Conservation (phyloP, 1,140 invertebrate species). For the Drosophila neocordata region DNA sequence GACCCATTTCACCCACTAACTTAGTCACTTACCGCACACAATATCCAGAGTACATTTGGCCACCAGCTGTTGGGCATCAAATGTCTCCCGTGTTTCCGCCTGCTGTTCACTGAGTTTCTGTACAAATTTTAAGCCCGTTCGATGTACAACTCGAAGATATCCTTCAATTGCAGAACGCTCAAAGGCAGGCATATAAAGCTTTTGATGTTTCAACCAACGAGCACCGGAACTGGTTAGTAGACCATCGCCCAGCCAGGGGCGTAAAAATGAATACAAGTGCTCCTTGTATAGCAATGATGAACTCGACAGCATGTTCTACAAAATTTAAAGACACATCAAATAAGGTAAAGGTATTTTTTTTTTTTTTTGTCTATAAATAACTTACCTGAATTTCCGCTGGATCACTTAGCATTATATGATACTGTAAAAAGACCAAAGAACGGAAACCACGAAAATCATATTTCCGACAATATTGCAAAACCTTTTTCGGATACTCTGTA, state of each 20-base stretch:
- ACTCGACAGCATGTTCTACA: conserved; percentile 70
- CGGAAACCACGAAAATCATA: conserved; percentile 79
- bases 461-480: conserved; percentile 77
- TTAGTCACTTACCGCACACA: conserved; percentile 77
- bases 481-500: conserved; percentile 76
- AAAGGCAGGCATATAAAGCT: conserved; percentile 79
- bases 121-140: conserved; percentile 58
- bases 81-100: conserved; percentile 41
- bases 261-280: conserved; percentile 76
- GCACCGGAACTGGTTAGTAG: conserved; percentile 76
- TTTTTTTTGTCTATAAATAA: too few species aligned
- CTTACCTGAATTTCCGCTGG: conserved; percentile 79
- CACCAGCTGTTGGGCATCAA: conserved; percentile 84
- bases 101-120: conserved; percentile 51
- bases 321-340: not conserved
- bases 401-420: conserved; percentile 78
- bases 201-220: conserved; percentile 80
- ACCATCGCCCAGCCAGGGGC: conserved; percentile 76
- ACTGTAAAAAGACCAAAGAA: conserved; percentile 74
- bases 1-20: not conserved
- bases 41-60: conserved; percentile 89
- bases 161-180: conserved; percentile 75
- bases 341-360: too few species aligned
- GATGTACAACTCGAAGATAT: conserved; percentile 71
- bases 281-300: conserved; percentile 75